A percentile compares a stretch with the other conserved stretches of the same genome.
phyloP scores from a whole-genome alignment of 2,888 invertebrate species.

The Lithophane semibrunnea region DNA sequence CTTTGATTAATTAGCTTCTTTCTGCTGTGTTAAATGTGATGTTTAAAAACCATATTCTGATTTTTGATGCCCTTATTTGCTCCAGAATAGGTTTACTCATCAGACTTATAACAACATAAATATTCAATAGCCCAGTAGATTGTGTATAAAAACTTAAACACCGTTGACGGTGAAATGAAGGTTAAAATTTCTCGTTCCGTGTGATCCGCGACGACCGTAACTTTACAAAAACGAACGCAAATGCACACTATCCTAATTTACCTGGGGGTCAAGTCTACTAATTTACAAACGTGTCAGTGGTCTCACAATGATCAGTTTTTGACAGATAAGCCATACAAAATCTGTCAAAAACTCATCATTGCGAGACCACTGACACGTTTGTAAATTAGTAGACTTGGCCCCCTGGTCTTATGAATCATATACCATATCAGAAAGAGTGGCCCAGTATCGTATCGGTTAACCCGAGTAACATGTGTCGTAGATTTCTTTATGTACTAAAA shows the following conservation, averaged over 20 bases:
- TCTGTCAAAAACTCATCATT: no score
- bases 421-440: conserved; percentile 11
- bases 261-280: no score
- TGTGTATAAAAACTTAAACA: background rate
- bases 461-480: conserved; percentile 14
- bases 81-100: background rate
- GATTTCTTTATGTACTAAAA: conserved; percentile 23
- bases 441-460: background rate
- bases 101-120: conserved; percentile 16
- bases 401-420: conserved; percentile 17
- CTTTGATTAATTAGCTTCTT: background rate
- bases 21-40: background rate
- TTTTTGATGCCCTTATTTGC: background rate
- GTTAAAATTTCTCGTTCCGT: background rate
- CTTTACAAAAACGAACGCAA: background rate
- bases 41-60: background rate
- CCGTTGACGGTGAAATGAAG: conserved; percentile 20
- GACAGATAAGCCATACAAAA: no score
- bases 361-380: no score
- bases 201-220: no score
- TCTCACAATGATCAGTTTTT: no score
- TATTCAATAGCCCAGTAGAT: conserved; percentile 24
- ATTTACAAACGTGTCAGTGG: no score
- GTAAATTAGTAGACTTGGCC: no score
- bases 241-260: conserved; percentile 11